Conservation (phyloP, 2,113 vertebrate genomes). For the Grammomys dolichurus region DNA sequence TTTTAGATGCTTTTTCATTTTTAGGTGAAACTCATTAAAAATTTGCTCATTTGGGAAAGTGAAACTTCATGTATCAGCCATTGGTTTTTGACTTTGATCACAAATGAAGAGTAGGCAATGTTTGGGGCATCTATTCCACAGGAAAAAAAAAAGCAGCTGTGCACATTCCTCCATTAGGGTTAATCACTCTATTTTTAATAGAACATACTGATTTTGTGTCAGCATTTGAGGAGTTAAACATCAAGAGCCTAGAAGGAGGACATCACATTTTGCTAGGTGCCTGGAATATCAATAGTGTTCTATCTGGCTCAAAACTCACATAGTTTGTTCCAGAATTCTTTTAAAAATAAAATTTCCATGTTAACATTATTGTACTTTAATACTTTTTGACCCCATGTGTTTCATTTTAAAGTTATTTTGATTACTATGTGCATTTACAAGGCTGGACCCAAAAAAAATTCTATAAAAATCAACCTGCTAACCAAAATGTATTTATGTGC, state of each 20-base stretch:
- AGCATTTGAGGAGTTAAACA: not conserved
- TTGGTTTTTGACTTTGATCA: not conserved
- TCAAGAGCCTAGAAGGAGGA: not conserved
- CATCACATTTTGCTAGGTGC: not conserved
- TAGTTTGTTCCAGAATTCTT: not conserved
- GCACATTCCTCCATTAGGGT: not conserved
- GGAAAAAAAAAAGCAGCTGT: not conserved
- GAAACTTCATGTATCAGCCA: not conserved
- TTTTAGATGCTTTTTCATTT: not conserved
- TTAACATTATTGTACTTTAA: conserved; percentile 29
- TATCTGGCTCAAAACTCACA: not conserved
- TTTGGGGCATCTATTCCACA: not conserved
- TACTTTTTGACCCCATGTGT: not conserved
- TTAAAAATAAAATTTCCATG: conserved; percentile 12
- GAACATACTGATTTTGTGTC: not conserved
- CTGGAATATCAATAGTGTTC: not conserved
- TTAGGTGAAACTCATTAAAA: not conserved
- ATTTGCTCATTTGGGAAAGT: not conserved
- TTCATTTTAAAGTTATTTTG: conserved; percentile 51
- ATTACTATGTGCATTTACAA: not conserved
- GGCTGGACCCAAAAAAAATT: not conserved
- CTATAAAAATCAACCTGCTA: conserved; percentile 33
- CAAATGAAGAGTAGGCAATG: not conserved
- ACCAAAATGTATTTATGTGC: not conserved
- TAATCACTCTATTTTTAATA: not conserved